Conservation (phyloP, 2,888 invertebrate genomes). For the Eucera pruinosa region DNA sequence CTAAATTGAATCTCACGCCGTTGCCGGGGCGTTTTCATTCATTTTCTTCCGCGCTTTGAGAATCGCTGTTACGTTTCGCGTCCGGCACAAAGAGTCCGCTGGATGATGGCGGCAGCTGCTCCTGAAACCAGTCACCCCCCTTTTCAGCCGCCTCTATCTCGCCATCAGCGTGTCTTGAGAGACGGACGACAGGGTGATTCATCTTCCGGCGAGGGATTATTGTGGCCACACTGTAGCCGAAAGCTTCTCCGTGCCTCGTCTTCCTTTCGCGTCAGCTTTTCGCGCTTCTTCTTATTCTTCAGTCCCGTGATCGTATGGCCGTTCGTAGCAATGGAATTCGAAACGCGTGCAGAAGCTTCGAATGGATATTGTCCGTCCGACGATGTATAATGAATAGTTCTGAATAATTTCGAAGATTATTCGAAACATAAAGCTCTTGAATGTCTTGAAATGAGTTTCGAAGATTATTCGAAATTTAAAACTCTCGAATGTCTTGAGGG, state of each 20-base stretch:
- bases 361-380: no score
- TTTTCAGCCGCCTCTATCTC: constrained; percentile 63
- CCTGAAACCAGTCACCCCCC: constrained; percentile 60
- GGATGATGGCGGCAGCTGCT: constrained; percentile 27
- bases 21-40: constrained; percentile 65
- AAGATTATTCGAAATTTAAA: no score
- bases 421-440: no score
- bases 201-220: constrained; percentile 77
- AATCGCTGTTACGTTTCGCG: neutral
- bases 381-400: no score
- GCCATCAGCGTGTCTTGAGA: constrained; percentile 69
- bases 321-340: no score
- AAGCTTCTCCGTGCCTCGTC: constrained; percentile 46
- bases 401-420: no score
- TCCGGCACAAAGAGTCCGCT: constrained; percentile 41
- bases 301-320: no score
- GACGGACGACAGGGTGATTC: constrained; percentile 76
- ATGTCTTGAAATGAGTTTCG: no score
- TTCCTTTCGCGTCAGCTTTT: constrained; percentile 57
- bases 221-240: constrained; percentile 63
- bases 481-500: no score
- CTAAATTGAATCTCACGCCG: constrained; percentile 63
- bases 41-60: constrained; percentile 55
- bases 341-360: no score
- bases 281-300: constrained; percentile 40